Conservation (phyloP, 2,797 vertebrate species). For the Ibycter americanus region DNA sequence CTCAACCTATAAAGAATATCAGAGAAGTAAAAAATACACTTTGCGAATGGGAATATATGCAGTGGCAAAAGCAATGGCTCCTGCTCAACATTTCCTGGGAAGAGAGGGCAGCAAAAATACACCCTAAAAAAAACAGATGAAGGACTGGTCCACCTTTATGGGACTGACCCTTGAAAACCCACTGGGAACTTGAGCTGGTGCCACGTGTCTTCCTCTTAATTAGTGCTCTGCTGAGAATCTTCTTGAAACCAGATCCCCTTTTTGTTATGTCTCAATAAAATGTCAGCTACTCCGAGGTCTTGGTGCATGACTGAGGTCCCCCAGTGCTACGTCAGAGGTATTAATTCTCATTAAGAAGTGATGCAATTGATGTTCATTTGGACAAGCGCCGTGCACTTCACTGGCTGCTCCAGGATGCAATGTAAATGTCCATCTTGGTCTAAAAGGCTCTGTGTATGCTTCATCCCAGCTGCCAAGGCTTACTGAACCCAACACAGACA, state of each 20-base stretch:
- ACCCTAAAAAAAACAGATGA: neutral
- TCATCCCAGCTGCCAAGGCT: neutral
- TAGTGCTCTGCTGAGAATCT: neutral
- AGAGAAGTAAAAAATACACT: neutral
- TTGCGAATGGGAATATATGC: neutral
- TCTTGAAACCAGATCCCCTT: neutral
- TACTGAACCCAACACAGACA: neutral
- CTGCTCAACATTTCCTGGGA: neutral
- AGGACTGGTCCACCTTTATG: neutral
- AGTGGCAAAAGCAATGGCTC: neutral
- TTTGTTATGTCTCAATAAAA: neutral
- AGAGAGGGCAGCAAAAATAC: neutral
- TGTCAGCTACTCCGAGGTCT: neutral
- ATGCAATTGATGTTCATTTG: neutral
- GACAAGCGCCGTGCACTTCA: neutral
- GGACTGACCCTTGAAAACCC: slow-evolving; percentile 13
- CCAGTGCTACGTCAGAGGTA: neutral
- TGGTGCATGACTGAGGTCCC: neutral
- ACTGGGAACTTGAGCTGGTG: neutral
- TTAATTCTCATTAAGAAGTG: slow-evolving; percentile 47
- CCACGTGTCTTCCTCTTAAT: slow-evolving; percentile 15
- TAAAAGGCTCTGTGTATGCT: neutral
- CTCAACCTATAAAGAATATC: neutral
- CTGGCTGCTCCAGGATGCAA: neutral
- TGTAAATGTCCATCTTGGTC: neutral